These are phyloP conservation scores for Tapirus indicus DNA, from an alignment of 2,797 vertebrate genomes.

Conservation along the genomic window DNA sequence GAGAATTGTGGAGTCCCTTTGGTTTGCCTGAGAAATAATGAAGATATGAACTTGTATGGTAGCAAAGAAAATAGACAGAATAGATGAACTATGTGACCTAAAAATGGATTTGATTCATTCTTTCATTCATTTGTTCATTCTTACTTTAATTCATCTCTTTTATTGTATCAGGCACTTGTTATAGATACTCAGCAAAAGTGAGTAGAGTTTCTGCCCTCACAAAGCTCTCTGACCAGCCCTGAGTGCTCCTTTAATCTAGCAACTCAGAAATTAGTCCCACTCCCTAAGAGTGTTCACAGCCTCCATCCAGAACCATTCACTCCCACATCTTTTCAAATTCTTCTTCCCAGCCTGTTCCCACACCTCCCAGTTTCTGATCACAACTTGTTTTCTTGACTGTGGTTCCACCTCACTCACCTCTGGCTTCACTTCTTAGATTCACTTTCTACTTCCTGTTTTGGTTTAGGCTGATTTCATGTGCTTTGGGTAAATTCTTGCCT, in stretches of 20 bases:
- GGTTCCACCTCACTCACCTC: neutral
- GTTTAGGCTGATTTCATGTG: neutral
- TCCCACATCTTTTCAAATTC: neutral
- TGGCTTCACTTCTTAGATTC: slow-evolving; percentile 25
- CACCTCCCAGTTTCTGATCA: neutral
- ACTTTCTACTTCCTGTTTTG: slow-evolving; percentile 24
- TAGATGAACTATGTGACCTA: neutral
- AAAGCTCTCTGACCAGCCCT: neutral
- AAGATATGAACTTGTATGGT: neutral
- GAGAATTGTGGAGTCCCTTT: neutral
- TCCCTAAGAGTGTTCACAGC: neutral
- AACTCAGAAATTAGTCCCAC: neutral
- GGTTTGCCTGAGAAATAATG: slow-evolving; percentile 46
- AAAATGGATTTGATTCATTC: slow-evolving; percentile 21
- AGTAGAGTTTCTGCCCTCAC: neutral
- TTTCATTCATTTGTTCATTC: neutral
- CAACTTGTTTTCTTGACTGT: neutral
- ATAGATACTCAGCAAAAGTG: neutral
- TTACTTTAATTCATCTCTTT: neutral
- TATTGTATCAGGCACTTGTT: neutral
- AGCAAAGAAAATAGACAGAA: neutral
- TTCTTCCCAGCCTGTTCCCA: neutral
- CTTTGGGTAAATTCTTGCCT: slow-evolving; percentile 1
- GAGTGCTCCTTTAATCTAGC: neutral
- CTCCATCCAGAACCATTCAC: neutral